Base-by-base conservation (phyloP, 2,888 invertebrate genomes). In the Lochmaea crataegi region DNA sequence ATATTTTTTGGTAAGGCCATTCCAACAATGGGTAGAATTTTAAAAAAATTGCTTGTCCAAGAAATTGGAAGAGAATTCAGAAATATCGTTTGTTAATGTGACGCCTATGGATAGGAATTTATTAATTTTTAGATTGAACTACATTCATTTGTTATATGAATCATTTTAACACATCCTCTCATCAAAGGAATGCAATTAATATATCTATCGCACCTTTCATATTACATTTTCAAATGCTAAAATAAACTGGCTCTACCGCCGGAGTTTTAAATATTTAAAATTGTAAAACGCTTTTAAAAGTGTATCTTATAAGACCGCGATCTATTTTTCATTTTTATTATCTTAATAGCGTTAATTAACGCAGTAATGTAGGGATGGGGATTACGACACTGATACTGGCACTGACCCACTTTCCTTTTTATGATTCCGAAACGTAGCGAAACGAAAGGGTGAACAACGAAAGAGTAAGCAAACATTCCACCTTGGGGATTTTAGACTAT, bases 361-460 rank as follows among this genome's bases (percentile, higher is more conserved):
- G 53, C n/a, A 65, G 22, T 57, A 45, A 68, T 61, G 45, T 51
- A 61, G 42, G 68, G 68, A 60, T 42, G 7, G 68, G 61, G 60
- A 61, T 67, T 66, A 67, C 42, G 42, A 38, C 45, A 61, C 16
- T 41, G 60, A 32, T 57, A 57, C 58, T 58, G 51, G 60, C 26
- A 51, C 38, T 68, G 68, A 51, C 68, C 68, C 60, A 68, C 57
- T 68, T 68, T 38, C 68, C 58, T 58, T 68, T 68, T 68, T 68
- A 60, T 58, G 61, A 68, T 61, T 68, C 51, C 61, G 61, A 42
- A 42, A 63, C 61, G 42, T 42, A 18, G 42, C 11, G 26, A 41
- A 63, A 63, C 42, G 61, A 61, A 68, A 61, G 68, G 48, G 48
- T 68, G 60, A 56, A 68, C 38, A 16, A 16, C 58, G 42, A 63